Evolutionary conservation across 2,797 vertebrate genomes (phyloP).

Genomic region (Psittacula derbiana): DNA sequence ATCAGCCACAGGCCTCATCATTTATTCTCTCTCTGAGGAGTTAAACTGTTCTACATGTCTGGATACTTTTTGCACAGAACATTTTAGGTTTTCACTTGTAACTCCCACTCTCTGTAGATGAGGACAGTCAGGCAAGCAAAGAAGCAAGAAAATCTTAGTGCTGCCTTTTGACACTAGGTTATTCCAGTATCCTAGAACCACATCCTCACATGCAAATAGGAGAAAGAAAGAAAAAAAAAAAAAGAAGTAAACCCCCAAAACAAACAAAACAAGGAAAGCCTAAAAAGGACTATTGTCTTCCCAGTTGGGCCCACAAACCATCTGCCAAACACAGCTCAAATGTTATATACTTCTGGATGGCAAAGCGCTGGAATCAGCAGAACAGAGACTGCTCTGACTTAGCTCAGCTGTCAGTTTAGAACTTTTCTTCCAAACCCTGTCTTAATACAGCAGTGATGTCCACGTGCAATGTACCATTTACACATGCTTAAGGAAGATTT

Average conservation of each 20-base stretch:
- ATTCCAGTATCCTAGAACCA: background rate
- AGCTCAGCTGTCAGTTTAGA: background rate
- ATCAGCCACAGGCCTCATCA: slow-evolving; percentile 14
- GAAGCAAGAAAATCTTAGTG: background rate
- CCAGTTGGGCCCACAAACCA: background rate
- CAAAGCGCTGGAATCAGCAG: background rate
- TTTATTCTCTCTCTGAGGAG: background rate
- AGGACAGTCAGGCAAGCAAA: background rate
- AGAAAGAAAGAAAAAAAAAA: background rate
- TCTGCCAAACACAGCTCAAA: background rate
- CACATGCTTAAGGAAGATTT: background rate
- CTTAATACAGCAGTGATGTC: background rate
- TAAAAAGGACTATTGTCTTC: background rate
- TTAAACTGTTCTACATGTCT: background rate
- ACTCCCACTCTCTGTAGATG: background rate
- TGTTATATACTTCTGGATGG: background rate
- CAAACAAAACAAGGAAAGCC: background rate
- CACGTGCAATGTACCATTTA: background rate
- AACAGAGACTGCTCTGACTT: background rate
- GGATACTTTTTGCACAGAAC: background rate
- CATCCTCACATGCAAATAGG: background rate
- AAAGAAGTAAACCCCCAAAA: background rate
- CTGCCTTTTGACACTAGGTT: background rate
- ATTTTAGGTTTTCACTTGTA: background rate
- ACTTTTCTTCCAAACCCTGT: background rate